Evolutionary conservation across 2,888 invertebrate genomes (phyloP).

Genomic region (Spisula solida): DNA sequence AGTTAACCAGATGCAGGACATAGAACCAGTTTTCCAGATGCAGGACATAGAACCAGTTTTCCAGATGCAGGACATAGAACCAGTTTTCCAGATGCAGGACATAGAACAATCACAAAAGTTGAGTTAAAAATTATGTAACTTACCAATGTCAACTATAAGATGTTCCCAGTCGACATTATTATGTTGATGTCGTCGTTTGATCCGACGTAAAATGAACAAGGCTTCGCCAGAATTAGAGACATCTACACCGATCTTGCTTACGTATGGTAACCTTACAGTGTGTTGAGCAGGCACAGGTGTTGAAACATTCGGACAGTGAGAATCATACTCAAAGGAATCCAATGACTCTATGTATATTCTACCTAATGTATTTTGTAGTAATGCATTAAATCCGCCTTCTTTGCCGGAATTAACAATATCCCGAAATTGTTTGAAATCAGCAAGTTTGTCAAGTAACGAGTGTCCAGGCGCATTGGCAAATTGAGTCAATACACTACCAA

Average conservation of each 20-base stretch:
- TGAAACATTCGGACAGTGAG: not conserved
- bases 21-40: too few relatives aligned
- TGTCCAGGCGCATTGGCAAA: conserved; percentile 59
- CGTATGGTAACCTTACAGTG: conserved; percentile 20
- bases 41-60: too few relatives aligned
- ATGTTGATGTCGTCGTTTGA: conserved; percentile 58
- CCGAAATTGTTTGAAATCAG: conserved; percentile 53
- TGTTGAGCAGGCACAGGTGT: not conserved
- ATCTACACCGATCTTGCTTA: conserved; percentile 74
- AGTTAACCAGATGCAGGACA: too few relatives aligned
- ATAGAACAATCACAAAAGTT: too few relatives aligned
- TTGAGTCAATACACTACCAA: conserved; percentile 56
- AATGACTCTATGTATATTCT: conserved; percentile 75
- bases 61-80: too few relatives aligned
- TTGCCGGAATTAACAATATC: conserved; percentile 72
- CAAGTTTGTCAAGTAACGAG: conserved; percentile 71
- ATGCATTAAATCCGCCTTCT: conserved; percentile 73
- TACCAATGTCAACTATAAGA: conserved; percentile 80
- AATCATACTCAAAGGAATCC: not conserved
- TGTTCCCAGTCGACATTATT: conserved; percentile 53
- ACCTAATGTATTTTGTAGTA: conserved; percentile 78
- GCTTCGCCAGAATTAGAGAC: conserved; percentile 81
- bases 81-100: too few relatives aligned
- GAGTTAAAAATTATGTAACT: not conserved
- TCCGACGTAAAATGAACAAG: conserved; percentile 74